phyloP scores from a whole-genome alignment of 2,797 vertebrate species.

The Phataginus tricuspis region DNA sequence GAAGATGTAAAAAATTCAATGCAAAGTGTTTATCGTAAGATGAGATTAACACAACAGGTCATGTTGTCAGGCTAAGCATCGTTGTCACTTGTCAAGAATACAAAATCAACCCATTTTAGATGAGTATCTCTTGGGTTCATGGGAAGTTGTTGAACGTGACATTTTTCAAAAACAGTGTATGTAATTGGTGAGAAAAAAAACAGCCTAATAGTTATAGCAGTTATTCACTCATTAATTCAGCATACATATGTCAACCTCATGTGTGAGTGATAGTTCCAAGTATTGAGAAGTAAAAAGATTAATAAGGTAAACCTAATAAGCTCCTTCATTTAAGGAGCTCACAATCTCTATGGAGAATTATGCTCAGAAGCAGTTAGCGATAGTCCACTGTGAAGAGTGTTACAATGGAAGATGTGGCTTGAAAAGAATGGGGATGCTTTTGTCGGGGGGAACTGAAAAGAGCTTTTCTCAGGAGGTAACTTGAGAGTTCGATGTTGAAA shows the following conservation, averaged over 20 bases:
- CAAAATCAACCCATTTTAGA: too few species aligned
- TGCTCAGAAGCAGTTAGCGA: not conserved
- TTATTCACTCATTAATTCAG: not conserved
- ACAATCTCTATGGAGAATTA: not conserved
- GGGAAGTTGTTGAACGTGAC: too few species aligned
- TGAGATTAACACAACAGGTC: not conserved
- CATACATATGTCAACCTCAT: not conserved
- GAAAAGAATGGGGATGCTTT: not conserved
- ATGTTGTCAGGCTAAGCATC: not conserved
- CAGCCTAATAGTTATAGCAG: not conserved
- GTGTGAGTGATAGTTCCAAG: not conserved
- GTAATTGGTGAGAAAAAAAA: not conserved
- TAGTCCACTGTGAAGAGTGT: not conserved
- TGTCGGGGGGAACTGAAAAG: not conserved
- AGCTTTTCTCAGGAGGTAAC: not conserved
- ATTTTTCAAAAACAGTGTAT: not conserved
- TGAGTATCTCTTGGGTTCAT: too few species aligned
- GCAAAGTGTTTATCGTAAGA: not conserved
- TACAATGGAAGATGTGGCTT: not conserved
- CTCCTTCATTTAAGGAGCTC: not conserved
- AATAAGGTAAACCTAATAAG: not conserved
- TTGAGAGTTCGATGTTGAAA: not conserved
- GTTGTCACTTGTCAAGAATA: not conserved
- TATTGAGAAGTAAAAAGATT: not conserved
- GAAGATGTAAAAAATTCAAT: slow-evolving; percentile 4